Conservation (phyloP, 2,797 vertebrate genomes). For the Tapera naevia region DNA sequence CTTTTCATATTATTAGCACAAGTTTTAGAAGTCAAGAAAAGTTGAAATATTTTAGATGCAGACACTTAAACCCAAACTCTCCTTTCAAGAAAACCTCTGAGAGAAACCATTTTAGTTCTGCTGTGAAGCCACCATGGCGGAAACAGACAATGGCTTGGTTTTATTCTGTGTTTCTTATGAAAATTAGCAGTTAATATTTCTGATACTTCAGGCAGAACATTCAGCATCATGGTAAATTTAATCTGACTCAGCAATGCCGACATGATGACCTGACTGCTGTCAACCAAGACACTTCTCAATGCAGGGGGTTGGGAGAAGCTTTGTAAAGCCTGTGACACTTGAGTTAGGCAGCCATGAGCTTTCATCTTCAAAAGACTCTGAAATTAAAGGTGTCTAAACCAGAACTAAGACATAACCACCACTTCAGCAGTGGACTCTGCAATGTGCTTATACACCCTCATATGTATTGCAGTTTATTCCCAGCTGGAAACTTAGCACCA, state of each 20-base stretch:
- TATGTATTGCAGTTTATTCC: no score
- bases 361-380: neutral
- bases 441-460: no score
- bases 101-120: neutral
- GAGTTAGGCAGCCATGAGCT: fast-evolving
- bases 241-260: fast-evolving
- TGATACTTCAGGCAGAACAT: fast-evolving
- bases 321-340: fast-evolving
- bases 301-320: neutral
- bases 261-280: fast-evolving
- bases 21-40: neutral
- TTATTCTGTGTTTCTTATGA: neutral
- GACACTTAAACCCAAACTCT: neutral
- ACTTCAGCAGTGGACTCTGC: fast-evolving
- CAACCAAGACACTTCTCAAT: fast-evolving
- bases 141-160: fast-evolving
- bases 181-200: no score
- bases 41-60: neutral
- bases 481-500: no score
- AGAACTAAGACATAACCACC: neutral
- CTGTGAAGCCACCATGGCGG: neutral
- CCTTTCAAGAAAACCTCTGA: neutral
- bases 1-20: neutral
- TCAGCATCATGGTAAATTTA: fast-evolving
- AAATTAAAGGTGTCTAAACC: fast-evolving